Percentiles rank a stretch among this genome's conserved stretches.
Evolutionary conservation across 1,140 invertebrate species (phyloP).

Genomic region (Drosophila ercepeae): DNA sequence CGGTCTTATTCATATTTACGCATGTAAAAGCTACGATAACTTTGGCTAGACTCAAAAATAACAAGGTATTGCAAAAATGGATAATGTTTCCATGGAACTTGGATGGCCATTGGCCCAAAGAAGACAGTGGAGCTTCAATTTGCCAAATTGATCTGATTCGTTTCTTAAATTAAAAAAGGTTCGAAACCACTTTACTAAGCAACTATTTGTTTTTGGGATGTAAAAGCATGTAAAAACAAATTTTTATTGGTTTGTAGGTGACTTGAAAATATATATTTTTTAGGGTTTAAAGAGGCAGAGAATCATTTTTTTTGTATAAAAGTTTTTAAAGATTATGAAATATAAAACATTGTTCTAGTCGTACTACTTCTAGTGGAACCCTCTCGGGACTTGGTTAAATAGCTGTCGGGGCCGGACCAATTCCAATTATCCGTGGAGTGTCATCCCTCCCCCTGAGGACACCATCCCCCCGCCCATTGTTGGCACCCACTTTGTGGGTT

Average conservation of each 20-base stretch:
- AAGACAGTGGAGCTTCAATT: background rate
- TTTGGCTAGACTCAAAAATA: conserved; percentile 52
- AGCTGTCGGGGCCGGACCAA: conserved; percentile 31
- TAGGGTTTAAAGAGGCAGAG: no score
- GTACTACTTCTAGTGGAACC: background rate
- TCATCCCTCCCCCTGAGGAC: background rate
- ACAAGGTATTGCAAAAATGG: conserved; percentile 13
- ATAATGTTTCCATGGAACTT: conserved; percentile 1
- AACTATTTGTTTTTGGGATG: background rate
- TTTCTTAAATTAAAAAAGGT: background rate
- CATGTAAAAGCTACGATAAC: conserved; percentile 47
- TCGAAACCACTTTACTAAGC: background rate
- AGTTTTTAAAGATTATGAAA: no score
- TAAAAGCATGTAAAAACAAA: background rate
- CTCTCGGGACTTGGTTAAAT: conserved; percentile 21
- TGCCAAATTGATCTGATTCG: background rate
- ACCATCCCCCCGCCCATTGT: background rate
- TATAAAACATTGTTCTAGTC: no score
- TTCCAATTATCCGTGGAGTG: conserved; percentile 44
- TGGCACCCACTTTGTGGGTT: conserved; percentile 35
- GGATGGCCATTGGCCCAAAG: background rate
- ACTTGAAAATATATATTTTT: background rate
- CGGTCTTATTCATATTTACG: conserved; percentile 33
- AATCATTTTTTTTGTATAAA: no score
- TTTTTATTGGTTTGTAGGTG: background rate